Percentiles rank a stretch among this genome's conserved stretches.
phyloP scores from a whole-genome alignment of 1,140 invertebrate species.

The Lepidurus apus region DNA sequence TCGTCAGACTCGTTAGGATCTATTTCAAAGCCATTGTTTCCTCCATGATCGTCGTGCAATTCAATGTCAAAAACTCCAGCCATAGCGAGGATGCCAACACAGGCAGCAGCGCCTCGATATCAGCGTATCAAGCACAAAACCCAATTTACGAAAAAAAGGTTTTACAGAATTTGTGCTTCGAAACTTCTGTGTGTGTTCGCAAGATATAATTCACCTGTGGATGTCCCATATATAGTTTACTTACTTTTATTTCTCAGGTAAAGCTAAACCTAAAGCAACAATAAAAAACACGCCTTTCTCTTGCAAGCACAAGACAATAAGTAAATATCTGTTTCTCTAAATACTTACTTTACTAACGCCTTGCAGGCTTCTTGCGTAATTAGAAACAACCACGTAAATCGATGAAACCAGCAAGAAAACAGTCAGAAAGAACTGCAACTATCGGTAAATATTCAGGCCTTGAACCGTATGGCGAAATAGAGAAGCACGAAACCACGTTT shows the following conservation, averaged over 20 bases:
- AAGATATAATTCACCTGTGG: too few species aligned
- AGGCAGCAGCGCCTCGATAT: neutral
- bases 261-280: too few species aligned
- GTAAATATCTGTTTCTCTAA: too few species aligned
- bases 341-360: too few species aligned
- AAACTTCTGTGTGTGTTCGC: too few species aligned
- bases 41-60: slow-evolving; percentile 64
- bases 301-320: too few species aligned
- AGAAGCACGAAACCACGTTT: neutral
- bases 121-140: slow-evolving; percentile 3
- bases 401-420: neutral
- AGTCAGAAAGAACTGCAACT: neutral
- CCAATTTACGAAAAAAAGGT: neutral
- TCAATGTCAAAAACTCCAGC: slow-evolving; percentile 78
- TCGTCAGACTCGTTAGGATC: slow-evolving; percentile 66
- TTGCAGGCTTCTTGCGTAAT: too few species aligned
- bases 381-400: neutral
- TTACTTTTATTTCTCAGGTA: too few species aligned
- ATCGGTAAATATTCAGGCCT: neutral
- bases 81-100: slow-evolving; percentile 36
- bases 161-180: neutral
- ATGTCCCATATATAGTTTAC: too few species aligned
- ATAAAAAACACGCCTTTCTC: too few species aligned
- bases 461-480: slow-evolving; percentile 18
- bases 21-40: slow-evolving; percentile 50